Evolutionary conservation across 2,888 invertebrate species (phyloP), one percentile per base, ranked within the genome.

Genomic region (Coronaproctus castanopsis): DNA sequence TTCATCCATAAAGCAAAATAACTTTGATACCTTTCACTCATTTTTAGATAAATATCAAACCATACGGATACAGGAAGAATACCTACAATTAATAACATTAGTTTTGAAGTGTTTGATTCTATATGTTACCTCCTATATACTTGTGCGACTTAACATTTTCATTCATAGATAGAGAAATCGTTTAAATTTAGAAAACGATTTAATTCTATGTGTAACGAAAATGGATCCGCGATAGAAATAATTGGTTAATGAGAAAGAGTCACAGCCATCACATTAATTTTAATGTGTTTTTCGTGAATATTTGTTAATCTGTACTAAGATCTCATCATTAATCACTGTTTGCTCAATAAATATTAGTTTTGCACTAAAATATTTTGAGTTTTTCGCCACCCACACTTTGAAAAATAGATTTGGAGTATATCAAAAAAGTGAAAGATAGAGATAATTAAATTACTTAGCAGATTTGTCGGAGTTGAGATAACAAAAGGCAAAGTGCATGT

Each of bases 91-190:
- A 60, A 59, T 65, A 62, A 66, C 58, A 61, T 63, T 65, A 64
- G 63, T 65, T 36, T 36, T 36, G 36, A 36, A 36, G 36, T 36
- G 36, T 36, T 36, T 36, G 36, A 36, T 36, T 63, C 65, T 64
- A 65, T 65, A 65, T 59, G 64, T 64, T 63, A 67, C 65, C 62
- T 65, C 66, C 57, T 67, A 66, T 60, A n/a, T n/a, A n/a, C n/a
- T 60, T 64, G 55, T 64, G 63, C 54, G 65, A 66, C 64, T 60
- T 65, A 52, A 64, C 36, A 57, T 68, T 67, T 57, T 67, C 63
- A 55, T 64, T 65, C 65, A 65, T 67, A 65, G 65, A 61, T 64
- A 65, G 63, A 66, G 64, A 65, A 67, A 67, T 64, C 65, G 63
- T 56, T 65, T 67, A 18, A 61, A 65, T 63, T 65, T 65, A 63